A percentile compares a stretch with the other conserved stretches of the same genome.
Conservation (phyloP, 2,797 vertebrate genomes). For the Melanitta fusca region DNA sequence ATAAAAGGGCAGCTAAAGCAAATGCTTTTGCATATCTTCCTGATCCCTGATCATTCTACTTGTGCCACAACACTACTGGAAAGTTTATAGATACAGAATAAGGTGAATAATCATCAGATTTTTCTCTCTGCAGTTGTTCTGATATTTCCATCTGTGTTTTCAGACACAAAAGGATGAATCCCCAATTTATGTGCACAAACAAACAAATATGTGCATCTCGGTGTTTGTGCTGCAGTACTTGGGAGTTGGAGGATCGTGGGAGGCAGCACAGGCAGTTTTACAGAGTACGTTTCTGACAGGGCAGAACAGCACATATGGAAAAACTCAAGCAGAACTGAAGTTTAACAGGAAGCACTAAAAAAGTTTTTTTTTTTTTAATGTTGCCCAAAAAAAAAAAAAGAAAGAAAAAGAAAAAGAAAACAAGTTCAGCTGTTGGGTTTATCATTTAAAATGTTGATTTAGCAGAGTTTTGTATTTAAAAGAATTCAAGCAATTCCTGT, state of each 20-base stretch:
- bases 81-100: background rate
- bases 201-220: background rate
- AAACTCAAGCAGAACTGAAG: background rate
- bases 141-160: rapidly evolving
- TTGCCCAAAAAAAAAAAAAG: background rate
- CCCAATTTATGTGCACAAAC: background rate
- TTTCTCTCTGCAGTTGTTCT: background rate
- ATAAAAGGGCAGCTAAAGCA: background rate
- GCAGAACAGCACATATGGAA: background rate
- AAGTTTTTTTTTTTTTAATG: background rate
- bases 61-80: background rate
- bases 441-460: background rate
- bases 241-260: background rate
- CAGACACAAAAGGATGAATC: background rate
- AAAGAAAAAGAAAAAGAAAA: background rate
- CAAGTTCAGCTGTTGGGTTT: background rate
- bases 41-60: background rate
- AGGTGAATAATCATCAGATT: background rate
- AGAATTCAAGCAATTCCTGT: background rate
- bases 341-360: background rate
- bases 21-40: background rate
- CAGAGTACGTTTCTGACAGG: background rate
- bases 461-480: background rate
- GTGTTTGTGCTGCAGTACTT: background rate
- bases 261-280: background rate